Conservation (phyloP, 2,888 invertebrate species). For the Phortica magna region DNA sequence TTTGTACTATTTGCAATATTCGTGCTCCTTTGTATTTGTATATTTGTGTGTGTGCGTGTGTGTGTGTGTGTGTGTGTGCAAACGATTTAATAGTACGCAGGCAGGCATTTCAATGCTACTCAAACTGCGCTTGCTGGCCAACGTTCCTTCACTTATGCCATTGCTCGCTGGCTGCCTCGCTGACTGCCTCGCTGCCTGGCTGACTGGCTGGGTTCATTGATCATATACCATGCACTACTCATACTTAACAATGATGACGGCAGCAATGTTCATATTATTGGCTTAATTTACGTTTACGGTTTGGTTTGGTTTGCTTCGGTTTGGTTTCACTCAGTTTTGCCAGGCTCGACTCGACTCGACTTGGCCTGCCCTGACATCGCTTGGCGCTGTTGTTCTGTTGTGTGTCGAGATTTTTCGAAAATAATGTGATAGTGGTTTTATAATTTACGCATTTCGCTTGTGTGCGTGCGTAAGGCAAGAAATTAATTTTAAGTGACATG, state of each 20-base stretch:
- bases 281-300: constrained; percentile 67
- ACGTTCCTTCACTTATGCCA: not conserved
- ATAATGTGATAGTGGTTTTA: constrained; percentile 70
- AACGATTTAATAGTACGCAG: not conserved
- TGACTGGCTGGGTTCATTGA: constrained; percentile 14
- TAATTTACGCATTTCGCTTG: constrained; percentile 66
- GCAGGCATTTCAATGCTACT: not conserved
- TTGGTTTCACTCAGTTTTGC: not conserved
- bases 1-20: not conserved
- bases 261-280: constrained; percentile 52
- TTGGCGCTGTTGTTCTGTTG: constrained; percentile 12
- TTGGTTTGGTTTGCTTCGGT: constrained; percentile 45
- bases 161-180: not conserved
- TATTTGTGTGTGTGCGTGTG: not conserved
- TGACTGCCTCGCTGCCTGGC: not conserved
- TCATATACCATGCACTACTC: not conserved
- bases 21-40: not conserved
- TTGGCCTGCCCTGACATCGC: not conserved
- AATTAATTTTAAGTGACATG: constrained; percentile 64
- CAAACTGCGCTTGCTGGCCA: not conserved
- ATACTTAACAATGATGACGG: not conserved
- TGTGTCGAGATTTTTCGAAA: constrained; percentile 39
- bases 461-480: constrained; percentile 45
- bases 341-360: not conserved
- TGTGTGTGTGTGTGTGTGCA: not conserved